These are phyloP conservation scores for Autographa gamma DNA, from an alignment of 2,888 invertebrate genomes.

Conservation along the genomic window DNA sequence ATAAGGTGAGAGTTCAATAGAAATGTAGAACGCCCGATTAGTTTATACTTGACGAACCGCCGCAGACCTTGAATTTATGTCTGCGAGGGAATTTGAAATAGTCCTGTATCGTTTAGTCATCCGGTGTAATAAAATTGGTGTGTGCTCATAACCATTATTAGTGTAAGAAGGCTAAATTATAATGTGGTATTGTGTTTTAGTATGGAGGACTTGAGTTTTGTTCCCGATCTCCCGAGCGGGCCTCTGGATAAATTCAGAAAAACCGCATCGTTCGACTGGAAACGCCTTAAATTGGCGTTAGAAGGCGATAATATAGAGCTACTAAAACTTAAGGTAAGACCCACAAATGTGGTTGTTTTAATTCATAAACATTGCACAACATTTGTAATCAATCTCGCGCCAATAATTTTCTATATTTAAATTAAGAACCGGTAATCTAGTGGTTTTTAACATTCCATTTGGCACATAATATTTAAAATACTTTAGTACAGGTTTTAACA, in stretches of 20 bases:
- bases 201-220: constrained; percentile 89
- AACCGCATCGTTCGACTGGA: constrained; percentile 95
- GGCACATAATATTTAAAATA: neutral
- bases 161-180: constrained; percentile 48
- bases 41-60: constrained; percentile 55
- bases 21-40: constrained; percentile 50
- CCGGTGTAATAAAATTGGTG: constrained; percentile 65
- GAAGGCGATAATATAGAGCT: constrained; percentile 92
- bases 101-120: constrained; percentile 71
- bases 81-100: constrained; percentile 67
- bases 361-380: constrained; percentile 24
- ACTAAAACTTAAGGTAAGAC: constrained; percentile 93
- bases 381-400: constrained; percentile 22
- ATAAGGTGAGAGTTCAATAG: constrained; percentile 69
- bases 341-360: constrained; percentile 10
- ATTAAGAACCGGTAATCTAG: neutral
- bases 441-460: neutral
- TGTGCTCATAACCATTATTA: constrained; percentile 54
- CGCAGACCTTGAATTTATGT: constrained; percentile 61
- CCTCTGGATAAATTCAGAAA: constrained; percentile 94
- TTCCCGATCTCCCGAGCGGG: constrained; percentile 92
- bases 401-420: constrained; percentile 24
- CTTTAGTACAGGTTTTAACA: neutral
- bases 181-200: constrained; percentile 70
- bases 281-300: constrained; percentile 93